Conservation (phyloP, 1,140 invertebrate genomes). For the Temnothorax curvispinosus region DNA sequence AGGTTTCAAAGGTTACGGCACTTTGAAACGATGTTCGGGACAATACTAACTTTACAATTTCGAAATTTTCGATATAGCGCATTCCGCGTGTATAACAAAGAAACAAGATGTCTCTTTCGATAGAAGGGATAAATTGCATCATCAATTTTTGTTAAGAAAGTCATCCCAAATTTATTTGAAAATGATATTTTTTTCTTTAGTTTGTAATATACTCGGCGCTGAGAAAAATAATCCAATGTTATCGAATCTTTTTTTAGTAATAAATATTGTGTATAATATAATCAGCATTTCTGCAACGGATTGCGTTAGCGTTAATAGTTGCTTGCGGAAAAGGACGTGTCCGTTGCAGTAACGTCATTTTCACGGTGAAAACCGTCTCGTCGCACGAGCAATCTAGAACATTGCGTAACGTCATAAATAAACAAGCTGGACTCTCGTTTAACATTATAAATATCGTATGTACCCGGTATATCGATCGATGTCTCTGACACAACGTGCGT, state of each 20-base stretch:
- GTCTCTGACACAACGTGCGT: constrained; percentile 58
- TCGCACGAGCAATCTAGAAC: constrained; percentile 35
- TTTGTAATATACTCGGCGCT: background rate
- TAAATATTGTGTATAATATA: background rate
- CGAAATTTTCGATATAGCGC: background rate
- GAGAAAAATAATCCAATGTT: background rate
- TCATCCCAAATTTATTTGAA: background rate
- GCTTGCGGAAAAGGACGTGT: background rate
- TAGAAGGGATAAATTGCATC: background rate
- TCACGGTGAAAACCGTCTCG: constrained; percentile 22
- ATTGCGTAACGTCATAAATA: constrained; percentile 47
- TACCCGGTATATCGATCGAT: constrained; percentile 46
- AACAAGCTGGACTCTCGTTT: constrained; percentile 33
- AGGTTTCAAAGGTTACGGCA: constrained; percentile 18
- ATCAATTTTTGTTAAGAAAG: background rate
- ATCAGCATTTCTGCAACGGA: constrained; percentile 2
- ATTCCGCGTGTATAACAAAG: background rate
- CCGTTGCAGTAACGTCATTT: constrained; percentile 22
- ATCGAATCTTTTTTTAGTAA: background rate
- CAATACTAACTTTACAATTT: background rate
- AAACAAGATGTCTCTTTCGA: background rate
- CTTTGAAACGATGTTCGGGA: background rate
- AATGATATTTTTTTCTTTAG: background rate
- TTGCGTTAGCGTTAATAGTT: constrained; percentile 11
- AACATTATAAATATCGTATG: constrained; percentile 53